Base-by-base conservation (phyloP, 1,140 invertebrate species). In the Drosophila suzukii region DNA sequence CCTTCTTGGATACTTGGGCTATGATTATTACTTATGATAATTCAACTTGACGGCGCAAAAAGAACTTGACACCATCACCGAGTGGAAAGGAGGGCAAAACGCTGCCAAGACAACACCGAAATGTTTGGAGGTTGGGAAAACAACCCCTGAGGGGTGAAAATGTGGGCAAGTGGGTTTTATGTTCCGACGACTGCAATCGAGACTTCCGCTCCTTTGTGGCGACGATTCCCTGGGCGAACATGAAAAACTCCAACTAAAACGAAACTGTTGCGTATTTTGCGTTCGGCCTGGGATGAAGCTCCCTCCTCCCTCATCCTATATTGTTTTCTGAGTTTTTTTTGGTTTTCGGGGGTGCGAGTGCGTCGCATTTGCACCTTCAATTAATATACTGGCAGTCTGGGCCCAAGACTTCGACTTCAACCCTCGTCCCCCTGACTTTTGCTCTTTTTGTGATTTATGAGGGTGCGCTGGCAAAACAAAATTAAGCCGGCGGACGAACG, bases 1-100 rank as follows among this genome's bases (percentile, higher is more conserved):
- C 41, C 13, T 39, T 54, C 56, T 49, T 61, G 73, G 73, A 60
- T 70, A 61, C 62, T 76, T 61, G 80, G 72, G 59, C 76, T 88
- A 89, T 84, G 84, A 88, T 88, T 89, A 88, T 88, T 86, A 86
- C 84, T 86, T 86, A 86, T 86, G 84, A 86, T 86, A 86, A 86
- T 86, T 86, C 76, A 67, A 80, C 62, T 89, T 89, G 80, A 62
- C 80, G 80, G 66, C 83, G 79, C 75, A 89, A 78, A 89, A 89
- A 80, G 80, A 76, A 76, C 73, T 86, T 86, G 84, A 88, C 82
- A 86, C 83, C 78, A 71, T 78, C 61, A 51, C 46, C 39, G 43
- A 30, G 8, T 34, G 7, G 32, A 51, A 59, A 43, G 39, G 15
- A 59, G 49, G 41, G 73, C 41, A 11, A 32, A 76, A 61, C 30